Base-by-base conservation (phyloP, 2,113 vertebrate genomes). In the Cavia porcellus region DNA sequence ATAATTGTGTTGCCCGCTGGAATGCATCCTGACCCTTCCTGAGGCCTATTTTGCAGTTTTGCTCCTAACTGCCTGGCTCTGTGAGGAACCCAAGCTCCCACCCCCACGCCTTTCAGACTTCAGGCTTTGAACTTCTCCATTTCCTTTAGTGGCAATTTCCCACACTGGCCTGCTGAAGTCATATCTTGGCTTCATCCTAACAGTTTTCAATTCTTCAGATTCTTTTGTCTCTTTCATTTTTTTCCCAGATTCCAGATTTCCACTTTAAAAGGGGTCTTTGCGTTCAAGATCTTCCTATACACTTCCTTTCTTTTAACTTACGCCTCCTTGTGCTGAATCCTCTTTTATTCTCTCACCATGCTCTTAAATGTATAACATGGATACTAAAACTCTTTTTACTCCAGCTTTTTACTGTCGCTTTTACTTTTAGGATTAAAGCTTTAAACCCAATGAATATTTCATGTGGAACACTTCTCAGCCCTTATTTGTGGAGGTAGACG, bases 191-290 rank as follows among this genome's bases (percentile, higher is more conserved):
- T 95, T 83, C 77, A 1, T 92, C 79, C 87, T 93, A 62, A 87
- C 57, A 92, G 81, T 96, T 96, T 94, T 81, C 81, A 96, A 97
- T 97, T 97, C 97, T 96, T 98, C 81, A 80, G 50, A 97, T 97
- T 96, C 95, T 92, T 97, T 72, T 55, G 62, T 91, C 59, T 38
- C 50, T 95, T 77, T 96, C 12, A 19, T 90, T 86, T 79, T 52
- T 79, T 68, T 45, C 50, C 66, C 92, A 94, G 77, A 68, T 88
- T 59, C 90, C 82, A 86, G 86, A 89, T 94, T 95, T 94, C 38
- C 20, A 86, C 89, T 89, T 95, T 86, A 72, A 83, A 94, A 94
- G 17, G 20, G 52, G 30, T 77, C 81, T 92, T 66, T 95, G 70
- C 85, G 62, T 89, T 92, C n/a, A 79, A 90, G 62, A 90, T 80